Evolutionary conservation across 2,113 vertebrate genomes (phyloP).

Genomic region (Apus apus): DNA sequence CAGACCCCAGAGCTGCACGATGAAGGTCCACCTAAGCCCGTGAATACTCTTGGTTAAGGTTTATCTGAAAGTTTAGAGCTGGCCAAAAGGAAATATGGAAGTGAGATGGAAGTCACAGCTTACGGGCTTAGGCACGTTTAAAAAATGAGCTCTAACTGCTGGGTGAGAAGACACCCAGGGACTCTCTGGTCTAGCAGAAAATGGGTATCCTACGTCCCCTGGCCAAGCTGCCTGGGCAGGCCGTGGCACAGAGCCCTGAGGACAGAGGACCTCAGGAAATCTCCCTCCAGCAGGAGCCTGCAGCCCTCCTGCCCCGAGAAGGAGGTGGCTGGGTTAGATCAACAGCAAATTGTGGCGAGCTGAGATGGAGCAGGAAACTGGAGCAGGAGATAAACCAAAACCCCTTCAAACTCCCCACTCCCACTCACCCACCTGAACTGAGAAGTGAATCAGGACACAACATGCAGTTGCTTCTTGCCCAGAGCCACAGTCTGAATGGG

Average conservation of each 20-base stretch:
- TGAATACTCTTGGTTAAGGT: background rate
- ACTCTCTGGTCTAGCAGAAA: background rate
- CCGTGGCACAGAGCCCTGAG: accelerated
- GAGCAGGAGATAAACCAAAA: background rate
- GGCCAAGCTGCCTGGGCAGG: background rate
- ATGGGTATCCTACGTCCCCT: background rate
- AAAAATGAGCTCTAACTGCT: background rate
- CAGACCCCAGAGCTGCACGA: background rate
- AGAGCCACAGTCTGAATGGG: background rate
- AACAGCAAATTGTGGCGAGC: background rate
- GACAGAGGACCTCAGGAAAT: background rate
- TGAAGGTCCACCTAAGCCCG: background rate
- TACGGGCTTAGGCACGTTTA: background rate
- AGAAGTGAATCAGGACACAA: background rate
- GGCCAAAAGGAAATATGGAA: background rate
- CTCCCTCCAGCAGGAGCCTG: accelerated
- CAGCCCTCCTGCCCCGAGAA: background rate
- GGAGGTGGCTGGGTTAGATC: background rate
- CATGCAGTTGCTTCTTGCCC: background rate
- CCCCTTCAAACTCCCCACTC: background rate
- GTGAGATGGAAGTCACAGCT: background rate
- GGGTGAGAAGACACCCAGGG: background rate
- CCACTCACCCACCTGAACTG: background rate
- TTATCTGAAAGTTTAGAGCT: background rate
- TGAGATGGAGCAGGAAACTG: background rate